Base-by-base conservation (phyloP, 2,797 vertebrate genomes). In the Eulemur albifrons region DNA sequence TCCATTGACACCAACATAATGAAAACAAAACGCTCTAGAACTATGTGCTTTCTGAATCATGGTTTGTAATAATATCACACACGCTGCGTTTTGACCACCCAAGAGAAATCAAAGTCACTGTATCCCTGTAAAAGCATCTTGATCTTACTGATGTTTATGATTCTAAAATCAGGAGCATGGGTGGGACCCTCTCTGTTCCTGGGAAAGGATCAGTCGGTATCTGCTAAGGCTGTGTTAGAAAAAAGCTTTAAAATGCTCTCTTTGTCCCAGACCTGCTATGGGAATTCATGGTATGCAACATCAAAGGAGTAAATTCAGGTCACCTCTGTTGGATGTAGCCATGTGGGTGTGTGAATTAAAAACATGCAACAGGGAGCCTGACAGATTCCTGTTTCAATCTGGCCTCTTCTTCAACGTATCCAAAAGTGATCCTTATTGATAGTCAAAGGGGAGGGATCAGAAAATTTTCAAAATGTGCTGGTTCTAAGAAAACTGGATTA, bases 71-170 rank as follows among this genome's bases (percentile, higher is more conserved):
- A 97, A 97, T 69, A 94, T 69, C 61, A 43, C 73, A 84, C 89
- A 88, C 10, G 86, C 94, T 97, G 90, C 52, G 92, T 80, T 96
- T 82, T 96, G 97, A 96, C 96, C 96, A 95, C 91, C 95, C 94
- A 92, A 83, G 89, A 89, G 91, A 92, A 89, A 94, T 91, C 65
- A 96, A 96, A 76, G 85, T 93, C 63, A 43, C 48, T 69, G 27
- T 2, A 87, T 80, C 65, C 38, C 40, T 77, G 45, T 57, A n/a
- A 63, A 87, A 88, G 57, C 54, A 75, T 80, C 45, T 93, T 35
- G 20, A 65, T 67, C 82, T 54, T 54, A 83, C 54, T 89, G 89
- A 81, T 93, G 85, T 77, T 96, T 96, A 77, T 94, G 50, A 93
- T 88, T 87, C 72, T 93, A 87, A 88, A 94, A 84, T 69, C 89